Conservation (phyloP, 1,140 invertebrate species). For the Diorhabda sublineata region DNA sequence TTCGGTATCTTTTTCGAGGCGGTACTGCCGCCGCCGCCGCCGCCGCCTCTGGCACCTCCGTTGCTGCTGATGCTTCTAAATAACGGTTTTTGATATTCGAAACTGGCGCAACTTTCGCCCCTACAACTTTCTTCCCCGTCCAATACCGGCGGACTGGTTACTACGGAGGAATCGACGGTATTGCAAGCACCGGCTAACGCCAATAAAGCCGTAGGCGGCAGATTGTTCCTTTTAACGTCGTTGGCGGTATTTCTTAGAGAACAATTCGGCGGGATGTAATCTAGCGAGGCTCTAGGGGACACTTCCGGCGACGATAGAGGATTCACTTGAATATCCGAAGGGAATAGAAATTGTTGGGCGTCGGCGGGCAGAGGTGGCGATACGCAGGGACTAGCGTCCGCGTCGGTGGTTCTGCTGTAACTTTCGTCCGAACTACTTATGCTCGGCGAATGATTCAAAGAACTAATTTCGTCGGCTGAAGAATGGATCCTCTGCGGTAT, state of each 20-base stretch:
- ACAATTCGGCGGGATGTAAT: conserved; percentile 50
- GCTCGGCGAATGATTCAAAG: conserved; percentile 71
- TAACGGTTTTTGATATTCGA: conserved; percentile 51
- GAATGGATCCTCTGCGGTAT: conserved; percentile 59
- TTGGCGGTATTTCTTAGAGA: conserved; percentile 38
- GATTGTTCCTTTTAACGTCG: conserved; percentile 42
- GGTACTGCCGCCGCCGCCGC: conserved; percentile 1
- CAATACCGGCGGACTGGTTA: conserved; percentile 46
- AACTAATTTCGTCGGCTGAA: conserved; percentile 75
- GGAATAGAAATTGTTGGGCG: conserved; percentile 56
- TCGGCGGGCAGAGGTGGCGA: conserved; percentile 53
- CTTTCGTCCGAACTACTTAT: conserved; percentile 77
- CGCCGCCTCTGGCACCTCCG: conserved; percentile 37
- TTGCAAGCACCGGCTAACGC: conserved; percentile 45
- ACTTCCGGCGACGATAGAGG: conserved; percentile 50
- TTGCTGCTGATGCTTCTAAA: conserved; percentile 37
- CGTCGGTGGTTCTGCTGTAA: conserved; percentile 70
- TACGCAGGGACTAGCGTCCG: conserved; percentile 59
- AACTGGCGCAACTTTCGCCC: conserved; percentile 61
- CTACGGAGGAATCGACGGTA: conserved; percentile 45
- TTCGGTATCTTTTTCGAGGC: conserved; percentile 29
- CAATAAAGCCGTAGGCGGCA: conserved; percentile 49
- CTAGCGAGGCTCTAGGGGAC: conserved; percentile 48
- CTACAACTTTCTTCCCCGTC: conserved; percentile 47
- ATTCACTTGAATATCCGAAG: conserved; percentile 56